Evolutionary conservation across 2,113 vertebrate species (phyloP).

Genomic region (Hydrochoerus hydrochaeris): DNA sequence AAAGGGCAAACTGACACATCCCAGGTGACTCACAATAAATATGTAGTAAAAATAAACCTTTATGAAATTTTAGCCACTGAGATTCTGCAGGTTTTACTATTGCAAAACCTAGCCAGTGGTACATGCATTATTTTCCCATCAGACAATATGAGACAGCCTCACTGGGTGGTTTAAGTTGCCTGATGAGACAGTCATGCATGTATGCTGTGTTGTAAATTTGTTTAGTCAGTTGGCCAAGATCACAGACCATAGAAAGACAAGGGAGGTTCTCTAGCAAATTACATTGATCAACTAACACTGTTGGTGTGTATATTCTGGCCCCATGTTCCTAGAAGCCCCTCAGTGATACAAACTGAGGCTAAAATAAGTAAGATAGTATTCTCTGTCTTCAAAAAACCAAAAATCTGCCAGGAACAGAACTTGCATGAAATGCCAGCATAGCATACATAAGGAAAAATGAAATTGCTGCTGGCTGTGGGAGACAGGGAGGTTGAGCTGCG

Average conservation of each 20-base stretch:
- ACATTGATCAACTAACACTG: neutral
- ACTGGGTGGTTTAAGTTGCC: neutral
- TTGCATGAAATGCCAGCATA: neutral
- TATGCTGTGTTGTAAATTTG: neutral
- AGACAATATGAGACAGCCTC: neutral
- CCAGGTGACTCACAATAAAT: neutral
- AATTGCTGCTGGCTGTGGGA: neutral
- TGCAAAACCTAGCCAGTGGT: neutral
- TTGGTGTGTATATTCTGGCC: neutral
- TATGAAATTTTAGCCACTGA: neutral
- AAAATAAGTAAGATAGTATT: neutral
- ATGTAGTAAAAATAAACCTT: neutral
- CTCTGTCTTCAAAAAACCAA: slow-evolving; percentile 20
- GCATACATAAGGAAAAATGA: neutral
- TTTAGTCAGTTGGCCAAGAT: neutral
- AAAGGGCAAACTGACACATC: neutral
- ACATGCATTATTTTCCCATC: neutral
- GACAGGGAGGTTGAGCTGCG: neutral
- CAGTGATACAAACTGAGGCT: neutral
- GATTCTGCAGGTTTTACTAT: neutral
- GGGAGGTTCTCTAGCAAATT: neutral
- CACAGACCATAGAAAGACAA: neutral
- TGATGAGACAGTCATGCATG: neutral
- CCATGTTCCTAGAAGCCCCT: neutral
- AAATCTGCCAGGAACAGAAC: neutral